Conservation (phyloP, 2,113 vertebrate species). For the Platysteira castanea region DNA sequence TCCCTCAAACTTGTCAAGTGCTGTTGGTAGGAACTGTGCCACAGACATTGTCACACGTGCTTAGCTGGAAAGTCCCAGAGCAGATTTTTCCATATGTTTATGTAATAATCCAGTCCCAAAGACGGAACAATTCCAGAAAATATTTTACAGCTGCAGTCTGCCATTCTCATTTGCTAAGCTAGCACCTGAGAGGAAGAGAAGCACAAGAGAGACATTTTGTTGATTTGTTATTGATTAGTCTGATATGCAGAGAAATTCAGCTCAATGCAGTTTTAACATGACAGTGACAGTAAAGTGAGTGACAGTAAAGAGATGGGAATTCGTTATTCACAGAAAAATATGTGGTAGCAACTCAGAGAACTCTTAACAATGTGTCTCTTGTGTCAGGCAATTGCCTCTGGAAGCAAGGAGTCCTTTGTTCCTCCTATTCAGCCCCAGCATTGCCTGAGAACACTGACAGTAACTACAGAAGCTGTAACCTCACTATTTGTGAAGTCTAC, state of each 20-base stretch:
- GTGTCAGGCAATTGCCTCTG: background rate
- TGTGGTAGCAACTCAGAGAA: background rate
- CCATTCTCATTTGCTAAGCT: background rate
- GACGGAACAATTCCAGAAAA: background rate
- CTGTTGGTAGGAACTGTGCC: background rate
- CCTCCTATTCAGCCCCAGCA: accelerated
- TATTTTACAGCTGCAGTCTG: background rate
- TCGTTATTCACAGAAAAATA: background rate
- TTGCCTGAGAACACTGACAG: background rate
- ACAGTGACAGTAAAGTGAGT: background rate
- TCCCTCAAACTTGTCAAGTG: background rate
- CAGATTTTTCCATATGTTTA: background rate
- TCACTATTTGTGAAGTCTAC: background rate
- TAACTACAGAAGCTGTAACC: background rate
- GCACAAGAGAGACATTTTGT: background rate
- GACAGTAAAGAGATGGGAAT: background rate
- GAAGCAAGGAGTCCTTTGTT: background rate
- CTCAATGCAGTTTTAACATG: background rate
- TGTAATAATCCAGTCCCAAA: background rate
- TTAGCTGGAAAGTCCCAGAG: background rate
- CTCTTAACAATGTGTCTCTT: background rate
- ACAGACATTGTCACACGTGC: background rate
- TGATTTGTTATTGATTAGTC: background rate
- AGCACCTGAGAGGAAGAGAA: background rate
- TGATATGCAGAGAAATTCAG: background rate